These are phyloP conservation scores for Epinotia brunnichana DNA, from an alignment of 2,888 invertebrate species.

Conservation along the genomic window DNA sequence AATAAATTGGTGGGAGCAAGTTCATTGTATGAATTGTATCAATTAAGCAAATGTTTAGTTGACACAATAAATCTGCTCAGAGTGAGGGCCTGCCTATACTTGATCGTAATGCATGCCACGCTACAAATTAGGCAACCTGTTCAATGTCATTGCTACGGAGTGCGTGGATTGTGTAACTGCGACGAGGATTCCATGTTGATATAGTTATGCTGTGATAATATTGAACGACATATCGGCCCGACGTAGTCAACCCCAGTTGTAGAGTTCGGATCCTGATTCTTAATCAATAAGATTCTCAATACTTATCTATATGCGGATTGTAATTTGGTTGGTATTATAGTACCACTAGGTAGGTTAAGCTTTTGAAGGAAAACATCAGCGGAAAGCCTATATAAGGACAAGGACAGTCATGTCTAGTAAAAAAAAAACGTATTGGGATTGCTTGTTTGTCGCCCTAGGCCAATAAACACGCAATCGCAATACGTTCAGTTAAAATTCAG, in stretches of 20 bases:
- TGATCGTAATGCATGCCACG: constrained; percentile 17
- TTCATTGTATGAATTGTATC: too few species aligned
- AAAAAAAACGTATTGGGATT: too few species aligned
- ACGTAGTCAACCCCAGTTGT: background rate
- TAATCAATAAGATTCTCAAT: background rate
- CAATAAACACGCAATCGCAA: background rate
- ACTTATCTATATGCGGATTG: background rate
- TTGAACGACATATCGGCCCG: background rate
- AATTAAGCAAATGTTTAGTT: too few species aligned
- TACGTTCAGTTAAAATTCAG: too few species aligned
- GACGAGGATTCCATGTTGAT: constrained; percentile 42
- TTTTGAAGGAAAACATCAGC: too few species aligned
- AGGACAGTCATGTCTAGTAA: too few species aligned
- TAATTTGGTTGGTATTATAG: background rate
- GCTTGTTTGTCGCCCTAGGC: background rate
- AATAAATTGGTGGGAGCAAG: too few species aligned
- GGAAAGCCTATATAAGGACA: too few species aligned
- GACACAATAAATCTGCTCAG: too few species aligned
- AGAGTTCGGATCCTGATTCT: background rate
- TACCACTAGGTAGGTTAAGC: background rate
- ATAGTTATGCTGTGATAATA: constrained; percentile 1
- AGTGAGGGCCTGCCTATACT: too few species aligned
- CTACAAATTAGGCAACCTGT: constrained; percentile 55
- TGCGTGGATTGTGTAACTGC: constrained; percentile 45
- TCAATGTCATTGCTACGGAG: constrained; percentile 60